Evolutionary conservation across 2,797 vertebrate species (phyloP).

Genomic region (Silurus aristotelis): DNA sequence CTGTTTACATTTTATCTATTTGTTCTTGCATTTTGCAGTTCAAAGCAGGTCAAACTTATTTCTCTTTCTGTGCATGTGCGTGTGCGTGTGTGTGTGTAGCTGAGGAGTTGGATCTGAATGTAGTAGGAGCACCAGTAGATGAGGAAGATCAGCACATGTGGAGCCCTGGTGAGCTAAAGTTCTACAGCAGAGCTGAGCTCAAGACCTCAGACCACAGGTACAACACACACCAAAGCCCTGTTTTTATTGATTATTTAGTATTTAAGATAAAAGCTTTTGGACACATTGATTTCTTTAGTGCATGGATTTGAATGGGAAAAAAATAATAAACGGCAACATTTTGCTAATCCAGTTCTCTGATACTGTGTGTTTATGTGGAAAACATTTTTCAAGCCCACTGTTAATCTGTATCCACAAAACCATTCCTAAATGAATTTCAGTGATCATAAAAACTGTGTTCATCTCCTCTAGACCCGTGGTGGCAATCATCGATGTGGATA

Average conservation of each 20-base stretch:
- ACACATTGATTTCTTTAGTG: not conserved
- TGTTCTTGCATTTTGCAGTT: not conserved
- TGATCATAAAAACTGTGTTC: not conserved
- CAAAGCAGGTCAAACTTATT: not conserved
- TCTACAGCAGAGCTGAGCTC: slow-evolving; percentile 93
- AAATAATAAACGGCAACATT: not conserved
- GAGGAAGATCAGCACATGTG: slow-evolving; percentile 81
- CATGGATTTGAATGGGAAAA: not conserved
- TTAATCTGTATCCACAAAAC: not conserved
- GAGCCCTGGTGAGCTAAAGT: slow-evolving; percentile 88
- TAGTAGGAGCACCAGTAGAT: slow-evolving; percentile 82
- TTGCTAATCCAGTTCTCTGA: not conserved
- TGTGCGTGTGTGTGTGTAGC: slow-evolving; percentile 69
- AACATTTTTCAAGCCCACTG: not conserved
- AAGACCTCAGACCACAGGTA: slow-evolving; percentile 99
- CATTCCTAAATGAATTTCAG: not conserved
- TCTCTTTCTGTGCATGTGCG: not conserved
- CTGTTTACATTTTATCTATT: not conserved
- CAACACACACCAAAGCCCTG: not conserved
- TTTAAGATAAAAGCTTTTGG: not conserved
- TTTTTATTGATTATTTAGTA: not conserved
- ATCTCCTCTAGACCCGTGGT: slow-evolving; percentile 84
- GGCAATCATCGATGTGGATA: slow-evolving; percentile 89
- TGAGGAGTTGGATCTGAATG: slow-evolving; percentile 93
- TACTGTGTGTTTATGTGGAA: not conserved